These are phyloP conservation scores for Archips crataeganus DNA, from an alignment of 2,888 invertebrate genomes.

Conservation along the genomic window DNA sequence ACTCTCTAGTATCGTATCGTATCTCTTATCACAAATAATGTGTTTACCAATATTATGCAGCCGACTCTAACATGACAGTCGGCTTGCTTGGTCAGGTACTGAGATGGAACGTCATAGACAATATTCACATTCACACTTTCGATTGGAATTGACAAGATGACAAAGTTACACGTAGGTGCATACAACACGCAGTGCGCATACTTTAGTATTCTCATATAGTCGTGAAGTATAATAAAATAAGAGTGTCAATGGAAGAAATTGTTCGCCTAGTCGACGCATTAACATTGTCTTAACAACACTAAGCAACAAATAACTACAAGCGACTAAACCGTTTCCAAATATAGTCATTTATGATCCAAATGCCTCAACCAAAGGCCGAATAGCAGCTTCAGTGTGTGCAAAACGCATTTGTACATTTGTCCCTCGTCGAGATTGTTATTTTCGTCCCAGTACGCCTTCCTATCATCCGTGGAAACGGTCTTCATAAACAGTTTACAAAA, in stretches of 20 bases:
- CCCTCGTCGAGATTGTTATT: slow-evolving; percentile 69
- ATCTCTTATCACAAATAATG: slow-evolving; percentile 1
- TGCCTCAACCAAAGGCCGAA: slow-evolving; percentile 81
- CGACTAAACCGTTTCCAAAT: slow-evolving; percentile 36
- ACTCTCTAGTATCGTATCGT: background rate
- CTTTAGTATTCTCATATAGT: slow-evolving; percentile 22
- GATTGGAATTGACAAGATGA: slow-evolving; percentile 32
- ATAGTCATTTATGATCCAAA: slow-evolving; percentile 70
- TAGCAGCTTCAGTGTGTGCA: slow-evolving; percentile 75
- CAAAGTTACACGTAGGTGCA: slow-evolving; percentile 24
- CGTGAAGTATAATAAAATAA: slow-evolving; percentile 30
- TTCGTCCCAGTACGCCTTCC: slow-evolving; percentile 72
- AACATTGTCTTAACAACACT: slow-evolving; percentile 41
- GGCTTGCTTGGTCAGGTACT: slow-evolving; percentile 18
- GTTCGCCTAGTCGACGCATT: slow-evolving; percentile 26
- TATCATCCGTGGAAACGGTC: slow-evolving; percentile 60
- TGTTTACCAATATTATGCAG: background rate
- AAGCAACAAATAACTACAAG: slow-evolving; percentile 44
- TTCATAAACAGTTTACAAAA: slow-evolving; percentile 67
- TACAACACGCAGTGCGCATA: slow-evolving; percentile 26
- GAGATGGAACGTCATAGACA: slow-evolving; percentile 37
- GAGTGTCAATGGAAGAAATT: slow-evolving; percentile 22
- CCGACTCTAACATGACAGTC: background rate
- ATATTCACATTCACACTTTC: slow-evolving; percentile 29
- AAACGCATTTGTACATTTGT: slow-evolving; percentile 75